Conservation (phyloP, 1,140 invertebrate genomes). For the Rhagoletis pomonella region DNA sequence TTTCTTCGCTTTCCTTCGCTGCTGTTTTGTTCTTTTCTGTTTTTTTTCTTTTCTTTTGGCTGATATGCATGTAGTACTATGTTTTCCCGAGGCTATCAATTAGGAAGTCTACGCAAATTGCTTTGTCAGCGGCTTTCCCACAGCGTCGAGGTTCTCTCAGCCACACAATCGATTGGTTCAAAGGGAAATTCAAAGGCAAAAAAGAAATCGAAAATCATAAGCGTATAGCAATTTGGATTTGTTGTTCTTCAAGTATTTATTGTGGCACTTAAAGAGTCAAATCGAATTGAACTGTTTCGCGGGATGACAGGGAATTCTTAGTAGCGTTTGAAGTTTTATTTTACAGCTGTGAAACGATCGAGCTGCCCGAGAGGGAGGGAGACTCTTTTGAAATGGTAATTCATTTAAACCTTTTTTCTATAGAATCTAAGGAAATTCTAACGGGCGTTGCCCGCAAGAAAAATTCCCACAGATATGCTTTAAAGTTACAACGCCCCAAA, state of each 20-base stretch:
- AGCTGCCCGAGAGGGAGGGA: background rate
- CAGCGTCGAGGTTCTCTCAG: background rate
- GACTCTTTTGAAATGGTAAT: no score
- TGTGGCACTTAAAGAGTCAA: slow-evolving; percentile 36
- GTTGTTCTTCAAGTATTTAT: background rate
- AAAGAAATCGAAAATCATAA: slow-evolving; percentile 41
- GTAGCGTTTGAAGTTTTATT: background rate
- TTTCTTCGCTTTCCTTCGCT: background rate
- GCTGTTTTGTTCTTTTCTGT: background rate
- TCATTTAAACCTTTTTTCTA: no score
- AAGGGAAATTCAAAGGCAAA: slow-evolving; percentile 12
- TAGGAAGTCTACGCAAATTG: slow-evolving; percentile 50
- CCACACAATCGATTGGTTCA: background rate
- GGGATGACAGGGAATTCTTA: background rate
- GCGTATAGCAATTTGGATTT: no score
- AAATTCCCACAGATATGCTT: background rate
- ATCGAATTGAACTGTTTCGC: slow-evolving; percentile 5
- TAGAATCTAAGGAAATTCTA: no score
- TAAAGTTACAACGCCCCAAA: background rate
- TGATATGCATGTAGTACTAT: background rate
- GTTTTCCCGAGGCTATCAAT: slow-evolving; percentile 38
- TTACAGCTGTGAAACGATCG: background rate
- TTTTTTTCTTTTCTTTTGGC: background rate
- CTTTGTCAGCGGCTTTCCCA: slow-evolving; percentile 51
- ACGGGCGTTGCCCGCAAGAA: no score